Conservation (phyloP, 2,113 vertebrate species). For the Campylomormyrus tamandua region DNA sequence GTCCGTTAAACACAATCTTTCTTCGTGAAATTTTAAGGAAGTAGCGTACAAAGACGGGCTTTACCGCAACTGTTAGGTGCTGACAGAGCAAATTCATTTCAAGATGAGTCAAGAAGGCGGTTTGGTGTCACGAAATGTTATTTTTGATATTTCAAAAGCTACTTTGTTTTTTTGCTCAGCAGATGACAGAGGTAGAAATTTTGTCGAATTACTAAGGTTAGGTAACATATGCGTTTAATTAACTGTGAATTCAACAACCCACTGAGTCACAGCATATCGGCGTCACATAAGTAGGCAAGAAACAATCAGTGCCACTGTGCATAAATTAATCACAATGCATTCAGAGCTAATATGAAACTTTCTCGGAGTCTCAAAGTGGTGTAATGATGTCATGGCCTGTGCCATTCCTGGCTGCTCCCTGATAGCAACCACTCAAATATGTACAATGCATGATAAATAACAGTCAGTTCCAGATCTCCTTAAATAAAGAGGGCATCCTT, state of each 20-base stretch:
- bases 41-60: not conserved
- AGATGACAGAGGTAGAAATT: not conserved
- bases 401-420: not conserved
- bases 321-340: not conserved
- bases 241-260: not conserved
- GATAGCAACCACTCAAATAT: not conserved
- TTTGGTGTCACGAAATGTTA: not conserved
- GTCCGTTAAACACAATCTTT: not conserved
- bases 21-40: not conserved
- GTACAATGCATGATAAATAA: not conserved
- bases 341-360: not conserved
- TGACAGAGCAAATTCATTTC: not conserved
- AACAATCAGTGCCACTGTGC: not conserved
- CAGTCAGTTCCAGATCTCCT: not conserved
- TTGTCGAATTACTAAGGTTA: not conserved
- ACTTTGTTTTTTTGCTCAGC: not conserved
- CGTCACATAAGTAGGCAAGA: not conserved
- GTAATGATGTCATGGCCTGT: not conserved
- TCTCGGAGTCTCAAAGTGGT: not conserved
- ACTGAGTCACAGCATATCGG: not conserved
- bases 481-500: not conserved
- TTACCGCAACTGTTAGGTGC: not conserved
- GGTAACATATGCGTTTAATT: slow-evolving; percentile 5
- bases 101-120: not conserved
- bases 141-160: not conserved